A percentile compares a stretch with the other conserved stretches of the same genome.
Evolutionary conservation across 1,140 invertebrate genomes (phyloP).

Genomic region (Teleopsis dalmanni): DNA sequence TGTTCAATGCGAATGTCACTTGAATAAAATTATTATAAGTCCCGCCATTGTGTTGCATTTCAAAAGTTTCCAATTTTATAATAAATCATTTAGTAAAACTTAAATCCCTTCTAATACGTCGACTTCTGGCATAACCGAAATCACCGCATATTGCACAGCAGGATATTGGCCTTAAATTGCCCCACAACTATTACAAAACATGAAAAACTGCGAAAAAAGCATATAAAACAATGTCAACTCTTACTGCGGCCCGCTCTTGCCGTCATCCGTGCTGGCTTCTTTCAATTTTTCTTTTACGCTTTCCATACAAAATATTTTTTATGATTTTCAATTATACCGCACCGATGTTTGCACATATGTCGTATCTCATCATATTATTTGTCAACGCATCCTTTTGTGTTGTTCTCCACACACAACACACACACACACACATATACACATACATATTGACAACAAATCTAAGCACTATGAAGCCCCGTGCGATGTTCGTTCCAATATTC

Average conservation of each 20-base stretch:
- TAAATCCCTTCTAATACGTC: neutral
- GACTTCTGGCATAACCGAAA: too few relatives aligned
- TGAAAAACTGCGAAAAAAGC: conserved; percentile 1
- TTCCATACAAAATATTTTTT: conserved; percentile 6
- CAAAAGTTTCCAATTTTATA: too few relatives aligned
- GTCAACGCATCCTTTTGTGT: conserved; percentile 17
- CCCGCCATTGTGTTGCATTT: too few relatives aligned
- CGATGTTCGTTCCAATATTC: too few relatives aligned
- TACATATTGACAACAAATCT: too few relatives aligned
- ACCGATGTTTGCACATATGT: conserved; percentile 44
- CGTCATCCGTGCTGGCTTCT: neutral
- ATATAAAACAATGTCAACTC: conserved; percentile 2
- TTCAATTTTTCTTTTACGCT: neutral
- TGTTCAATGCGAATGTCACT: too few relatives aligned
- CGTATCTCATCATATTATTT: conserved; percentile 45
- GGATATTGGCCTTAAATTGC: conserved; percentile 44
- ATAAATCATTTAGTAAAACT: neutral
- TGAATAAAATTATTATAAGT: too few relatives aligned
- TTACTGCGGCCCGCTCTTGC: neutral
- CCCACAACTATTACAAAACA: conserved; percentile 28
- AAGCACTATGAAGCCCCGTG: too few relatives aligned
- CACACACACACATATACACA: neutral
- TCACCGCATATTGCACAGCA: conserved; percentile 42
- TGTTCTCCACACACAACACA: neutral
- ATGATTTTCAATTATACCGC: conserved; percentile 42